A percentile compares a stretch with the other conserved stretches of the same genome.
Conservation (phyloP, 1,140 invertebrate species). For the Caenorhabditis latens region DNA sequence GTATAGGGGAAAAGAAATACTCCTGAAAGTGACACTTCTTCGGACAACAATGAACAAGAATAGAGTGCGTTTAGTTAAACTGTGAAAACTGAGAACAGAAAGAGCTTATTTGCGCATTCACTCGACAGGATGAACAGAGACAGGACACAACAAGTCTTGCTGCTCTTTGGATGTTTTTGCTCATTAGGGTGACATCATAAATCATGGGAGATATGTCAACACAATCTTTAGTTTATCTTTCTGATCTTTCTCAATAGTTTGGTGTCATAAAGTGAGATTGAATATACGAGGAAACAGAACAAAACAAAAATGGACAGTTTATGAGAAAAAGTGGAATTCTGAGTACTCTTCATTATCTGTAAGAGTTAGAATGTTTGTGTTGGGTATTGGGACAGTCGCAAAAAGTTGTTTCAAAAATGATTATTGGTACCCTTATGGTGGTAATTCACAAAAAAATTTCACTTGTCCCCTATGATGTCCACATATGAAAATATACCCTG, state of each 20-base stretch:
- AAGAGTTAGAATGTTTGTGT: no score
- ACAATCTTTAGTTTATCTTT: neutral
- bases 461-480: no score
- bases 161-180: conserved; percentile 17
- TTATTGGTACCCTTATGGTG: no score
- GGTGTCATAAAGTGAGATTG: no score
- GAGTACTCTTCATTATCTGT: no score
- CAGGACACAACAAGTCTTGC: conserved; percentile 3
- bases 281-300: no score
- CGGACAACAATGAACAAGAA: conserved; percentile 12
- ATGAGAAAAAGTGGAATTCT: no score
- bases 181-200: conserved; percentile 38
- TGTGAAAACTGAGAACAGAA: conserved; percentile 41
- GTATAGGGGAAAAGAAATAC: neutral
- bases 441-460: no score
- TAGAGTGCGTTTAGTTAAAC: conserved; percentile 11
- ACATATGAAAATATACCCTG: no score
- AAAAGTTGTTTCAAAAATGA: no score
- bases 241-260: neutral
- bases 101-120: conserved; percentile 34
- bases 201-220: conserved; percentile 19
- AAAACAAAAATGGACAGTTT: no score
- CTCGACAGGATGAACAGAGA: conserved; percentile 4
- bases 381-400: no score
- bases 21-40: conserved; percentile 46